phyloP scores from a whole-genome alignment of 2,113 vertebrate genomes.

The Triplophysa dalaica region DNA sequence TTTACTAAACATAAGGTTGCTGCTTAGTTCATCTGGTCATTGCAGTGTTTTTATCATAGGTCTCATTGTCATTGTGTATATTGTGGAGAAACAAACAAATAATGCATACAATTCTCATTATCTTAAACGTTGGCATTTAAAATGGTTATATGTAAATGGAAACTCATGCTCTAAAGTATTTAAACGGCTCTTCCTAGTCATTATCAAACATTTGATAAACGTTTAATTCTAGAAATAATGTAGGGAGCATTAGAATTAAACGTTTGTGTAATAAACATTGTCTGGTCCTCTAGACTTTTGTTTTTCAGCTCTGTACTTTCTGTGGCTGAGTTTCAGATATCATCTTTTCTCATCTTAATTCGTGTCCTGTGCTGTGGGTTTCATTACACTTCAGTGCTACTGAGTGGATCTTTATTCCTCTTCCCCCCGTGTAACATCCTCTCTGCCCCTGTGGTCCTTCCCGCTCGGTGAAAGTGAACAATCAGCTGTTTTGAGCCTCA shows the following conservation, averaged over 20 bases:
- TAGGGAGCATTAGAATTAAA: no score
- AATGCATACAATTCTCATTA: neutral
- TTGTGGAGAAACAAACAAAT: neutral
- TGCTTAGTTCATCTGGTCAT: neutral
- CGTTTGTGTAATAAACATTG: no score
- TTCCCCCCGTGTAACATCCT: conserved; percentile 1
- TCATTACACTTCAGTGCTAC: neutral
- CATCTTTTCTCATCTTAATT: neutral
- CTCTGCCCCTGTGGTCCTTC: conserved; percentile 8
- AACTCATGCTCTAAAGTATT: no score
- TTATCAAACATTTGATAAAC: no score
- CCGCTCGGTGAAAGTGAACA: conserved; percentile 45
- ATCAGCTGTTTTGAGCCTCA: conserved; percentile 58
- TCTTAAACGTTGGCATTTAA: neutral
- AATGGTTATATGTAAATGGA: neutral
- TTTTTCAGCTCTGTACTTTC: neutral
- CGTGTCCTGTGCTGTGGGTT: neutral
- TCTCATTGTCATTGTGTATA: neutral
- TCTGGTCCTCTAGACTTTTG: no score
- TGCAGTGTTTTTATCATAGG: neutral
- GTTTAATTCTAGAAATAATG: no score
- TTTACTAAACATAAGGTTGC: neutral
- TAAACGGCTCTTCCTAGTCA: no score
- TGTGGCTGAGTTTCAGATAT: neutral
- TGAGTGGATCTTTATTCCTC: neutral